A percentile compares a stretch with the other conserved stretches of the same genome.
Evolutionary conservation across 2,113 vertebrate species (phyloP).

Genomic region (Cranoglanis bouderius): DNA sequence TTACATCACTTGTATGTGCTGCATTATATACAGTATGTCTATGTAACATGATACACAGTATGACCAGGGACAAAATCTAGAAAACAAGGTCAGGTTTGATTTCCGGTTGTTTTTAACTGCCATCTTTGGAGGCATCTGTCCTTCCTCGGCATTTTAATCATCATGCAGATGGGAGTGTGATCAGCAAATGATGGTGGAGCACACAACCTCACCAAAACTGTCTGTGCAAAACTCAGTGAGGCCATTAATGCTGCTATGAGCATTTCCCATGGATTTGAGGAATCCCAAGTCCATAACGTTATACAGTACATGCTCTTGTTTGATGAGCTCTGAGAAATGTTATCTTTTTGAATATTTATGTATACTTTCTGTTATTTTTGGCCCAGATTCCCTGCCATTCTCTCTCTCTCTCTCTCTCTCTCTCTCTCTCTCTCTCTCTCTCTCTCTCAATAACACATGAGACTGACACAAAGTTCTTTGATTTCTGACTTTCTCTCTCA

Average conservation of each 20-base stretch:
- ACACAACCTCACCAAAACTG: not conserved
- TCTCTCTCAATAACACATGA: not conserved
- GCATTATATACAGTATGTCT: not conserved
- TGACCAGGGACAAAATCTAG: not conserved
- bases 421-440: not conserved
- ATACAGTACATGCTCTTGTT: not conserved
- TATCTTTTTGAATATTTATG: not conserved
- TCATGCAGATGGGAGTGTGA: not conserved
- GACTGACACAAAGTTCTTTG: constrained; percentile 18
- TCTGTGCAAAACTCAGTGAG: not conserved
- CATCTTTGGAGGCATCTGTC: not conserved
- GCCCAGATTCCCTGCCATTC: not conserved
- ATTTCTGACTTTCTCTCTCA: not conserved
- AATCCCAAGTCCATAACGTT: no score
- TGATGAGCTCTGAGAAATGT: not conserved
- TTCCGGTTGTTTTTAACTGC: not conserved
- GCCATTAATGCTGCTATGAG: not conserved
- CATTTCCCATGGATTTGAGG: not conserved
- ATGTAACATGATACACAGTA: not conserved
- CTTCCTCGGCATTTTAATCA: not conserved
- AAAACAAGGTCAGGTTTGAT: not conserved
- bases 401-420: not conserved
- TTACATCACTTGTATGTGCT: not conserved
- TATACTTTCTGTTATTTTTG: not conserved
- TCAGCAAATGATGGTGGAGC: not conserved